Conservation (phyloP, 2,797 vertebrate genomes). For the Uromys caudimaculatus region DNA sequence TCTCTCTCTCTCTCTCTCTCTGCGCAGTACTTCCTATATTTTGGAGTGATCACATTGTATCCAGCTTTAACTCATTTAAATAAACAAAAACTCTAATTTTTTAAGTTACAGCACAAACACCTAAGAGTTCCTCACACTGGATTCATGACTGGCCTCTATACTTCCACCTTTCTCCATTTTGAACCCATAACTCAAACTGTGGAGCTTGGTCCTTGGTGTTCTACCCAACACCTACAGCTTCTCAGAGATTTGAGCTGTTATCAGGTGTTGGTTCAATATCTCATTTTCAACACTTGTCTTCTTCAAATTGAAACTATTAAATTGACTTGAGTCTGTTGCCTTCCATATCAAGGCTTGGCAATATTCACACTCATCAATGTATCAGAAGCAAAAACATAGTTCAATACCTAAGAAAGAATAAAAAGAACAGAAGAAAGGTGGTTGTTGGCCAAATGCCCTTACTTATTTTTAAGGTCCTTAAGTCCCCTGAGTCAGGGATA, state of each 20-base stretch:
- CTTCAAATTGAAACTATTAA: conserved; percentile 12
- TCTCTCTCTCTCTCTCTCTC: not conserved
- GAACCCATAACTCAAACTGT: conserved; percentile 6
- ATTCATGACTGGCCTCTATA: not conserved
- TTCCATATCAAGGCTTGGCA: not conserved
- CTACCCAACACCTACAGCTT: not conserved
- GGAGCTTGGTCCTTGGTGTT: not conserved
- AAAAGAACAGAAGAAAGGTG: not conserved
- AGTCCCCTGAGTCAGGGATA: conserved; percentile 8
- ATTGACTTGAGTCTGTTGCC: not conserved
- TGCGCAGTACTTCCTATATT: not conserved
- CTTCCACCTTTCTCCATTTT: not conserved
- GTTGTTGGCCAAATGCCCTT: not conserved
- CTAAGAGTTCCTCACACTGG: not conserved
- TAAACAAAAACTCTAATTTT: not conserved
- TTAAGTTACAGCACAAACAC: not conserved
- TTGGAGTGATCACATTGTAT: not conserved
- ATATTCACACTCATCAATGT: not conserved
- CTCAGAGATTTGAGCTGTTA: not conserved
- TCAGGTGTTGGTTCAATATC: not conserved
- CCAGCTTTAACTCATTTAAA: not conserved
- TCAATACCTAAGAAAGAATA: conserved; percentile 11
- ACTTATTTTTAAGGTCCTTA: conserved; percentile 42
- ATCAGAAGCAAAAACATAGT: not conserved
- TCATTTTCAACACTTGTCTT: not conserved